Evolutionary conservation across 2,888 invertebrate genomes (phyloP).

Genomic region (Lutraria lutraria): DNA sequence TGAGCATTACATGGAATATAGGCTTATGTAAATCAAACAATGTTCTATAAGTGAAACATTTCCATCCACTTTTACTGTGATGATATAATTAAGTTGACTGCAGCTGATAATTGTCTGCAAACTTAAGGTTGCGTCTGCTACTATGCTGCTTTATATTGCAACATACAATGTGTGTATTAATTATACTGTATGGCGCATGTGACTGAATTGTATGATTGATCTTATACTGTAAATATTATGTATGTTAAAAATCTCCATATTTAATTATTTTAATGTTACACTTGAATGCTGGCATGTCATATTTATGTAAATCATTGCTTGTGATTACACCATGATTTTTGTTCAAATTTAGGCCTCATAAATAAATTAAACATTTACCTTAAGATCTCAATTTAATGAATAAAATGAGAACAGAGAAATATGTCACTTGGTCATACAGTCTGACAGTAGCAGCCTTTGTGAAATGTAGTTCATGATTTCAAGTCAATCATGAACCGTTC

Average conservation of each 20-base stretch:
- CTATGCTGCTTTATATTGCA: too few species aligned
- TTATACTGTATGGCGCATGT: neutral
- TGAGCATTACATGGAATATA: too few species aligned
- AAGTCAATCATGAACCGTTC: too few species aligned
- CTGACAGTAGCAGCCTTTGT: neutral
- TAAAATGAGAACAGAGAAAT: neutral
- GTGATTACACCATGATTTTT: neutral
- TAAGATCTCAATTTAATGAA: neutral
- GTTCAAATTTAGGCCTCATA: neutral
- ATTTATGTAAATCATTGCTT: neutral
- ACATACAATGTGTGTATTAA: too few species aligned
- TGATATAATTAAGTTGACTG: too few species aligned
- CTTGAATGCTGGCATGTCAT: neutral
- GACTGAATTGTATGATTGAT: neutral
- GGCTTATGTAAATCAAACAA: too few species aligned
- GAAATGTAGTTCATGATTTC: too few species aligned
- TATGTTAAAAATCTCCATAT: neutral
- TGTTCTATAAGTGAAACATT: too few species aligned
- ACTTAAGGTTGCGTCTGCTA: too few species aligned
- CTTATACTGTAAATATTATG: neutral
- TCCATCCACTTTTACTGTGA: too few species aligned
- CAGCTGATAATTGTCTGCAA: too few species aligned
- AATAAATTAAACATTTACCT: neutral
- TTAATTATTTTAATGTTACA: neutral
- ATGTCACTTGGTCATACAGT: neutral